Evolutionary conservation across 1,140 invertebrate species (phyloP).

Genomic region (Adelges cooleyi): DNA sequence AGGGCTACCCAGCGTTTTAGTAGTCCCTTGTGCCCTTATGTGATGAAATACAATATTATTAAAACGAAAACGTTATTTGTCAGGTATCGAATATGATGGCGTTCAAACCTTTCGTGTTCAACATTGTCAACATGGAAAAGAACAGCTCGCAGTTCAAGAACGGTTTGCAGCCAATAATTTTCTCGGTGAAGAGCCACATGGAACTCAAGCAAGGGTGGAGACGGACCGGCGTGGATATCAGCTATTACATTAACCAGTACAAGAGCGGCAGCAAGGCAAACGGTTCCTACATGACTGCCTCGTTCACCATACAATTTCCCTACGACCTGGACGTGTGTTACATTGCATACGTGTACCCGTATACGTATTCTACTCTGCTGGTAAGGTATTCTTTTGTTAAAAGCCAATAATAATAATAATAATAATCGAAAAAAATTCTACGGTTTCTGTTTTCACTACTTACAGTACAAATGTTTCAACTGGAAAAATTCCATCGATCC

Average conservation of each 20-base stretch:
- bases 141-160: conserved; percentile 80
- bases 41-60: too few species aligned
- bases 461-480: conserved; percentile 17
- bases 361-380: conserved; percentile 69
- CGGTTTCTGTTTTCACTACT: neutral
- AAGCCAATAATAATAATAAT: too few species aligned
- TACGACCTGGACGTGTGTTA: conserved; percentile 73
- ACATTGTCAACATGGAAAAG: conserved; percentile 86
- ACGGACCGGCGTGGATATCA: conserved; percentile 61
- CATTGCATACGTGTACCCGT: conserved; percentile 83
- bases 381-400: too few species aligned
- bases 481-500: conserved; percentile 24
- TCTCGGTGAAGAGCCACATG: conserved; percentile 62
- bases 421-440: too few species aligned
- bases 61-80: too few species aligned
- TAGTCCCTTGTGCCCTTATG: too few species aligned
- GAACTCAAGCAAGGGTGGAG: conserved; percentile 58
- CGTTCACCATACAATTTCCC: conserved; percentile 70
- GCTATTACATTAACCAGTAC: conserved; percentile 66
- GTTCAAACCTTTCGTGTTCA: conserved; percentile 64
- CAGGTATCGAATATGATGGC: conserved; percentile 57
- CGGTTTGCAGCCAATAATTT: conserved; percentile 86
- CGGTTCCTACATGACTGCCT: conserved; percentile 63
- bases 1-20: too few species aligned
- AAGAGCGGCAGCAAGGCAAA: conserved; percentile 42